These are phyloP conservation scores for Chloroceryle amazona DNA, from an alignment of 2,797 vertebrate species.

Conservation along the genomic window DNA sequence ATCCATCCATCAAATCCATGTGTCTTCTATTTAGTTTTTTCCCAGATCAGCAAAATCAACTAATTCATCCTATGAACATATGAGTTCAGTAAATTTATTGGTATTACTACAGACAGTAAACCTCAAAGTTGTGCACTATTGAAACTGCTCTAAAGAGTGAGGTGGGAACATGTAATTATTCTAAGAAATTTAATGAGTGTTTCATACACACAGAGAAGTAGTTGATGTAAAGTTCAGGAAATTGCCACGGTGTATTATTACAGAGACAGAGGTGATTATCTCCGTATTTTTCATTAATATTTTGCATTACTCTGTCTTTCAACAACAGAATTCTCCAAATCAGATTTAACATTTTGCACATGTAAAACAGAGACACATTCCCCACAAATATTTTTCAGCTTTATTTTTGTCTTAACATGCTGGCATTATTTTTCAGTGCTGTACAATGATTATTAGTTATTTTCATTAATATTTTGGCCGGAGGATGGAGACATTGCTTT, in stretches of 20 bases:
- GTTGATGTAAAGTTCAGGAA: not conserved
- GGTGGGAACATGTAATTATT: not conserved
- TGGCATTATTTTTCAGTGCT: not conserved
- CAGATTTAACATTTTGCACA: not conserved
- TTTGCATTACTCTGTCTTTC: not conserved
- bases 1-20: too few species aligned
- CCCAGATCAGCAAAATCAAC: not conserved
- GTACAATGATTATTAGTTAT: not conserved
- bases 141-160: not conserved
- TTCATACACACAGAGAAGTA: not conserved
- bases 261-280: not conserved
- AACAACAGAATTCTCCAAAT: not conserved
- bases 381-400: not conserved
- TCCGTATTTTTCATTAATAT: not conserved
- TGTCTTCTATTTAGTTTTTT: not conserved
- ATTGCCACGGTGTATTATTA: not conserved
- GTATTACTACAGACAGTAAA: not conserved
- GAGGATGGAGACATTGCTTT: not conserved
- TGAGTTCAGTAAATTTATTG: not conserved
- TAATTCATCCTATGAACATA: not conserved
- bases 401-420: not conserved
- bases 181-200: not conserved
- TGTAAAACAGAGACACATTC: not conserved
- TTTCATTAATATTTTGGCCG: not conserved
- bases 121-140: not conserved